These are phyloP conservation scores for Mormyrus proboscirostris DNA, from an alignment of 2,797 vertebrate species.

Conservation along the genomic window DNA sequence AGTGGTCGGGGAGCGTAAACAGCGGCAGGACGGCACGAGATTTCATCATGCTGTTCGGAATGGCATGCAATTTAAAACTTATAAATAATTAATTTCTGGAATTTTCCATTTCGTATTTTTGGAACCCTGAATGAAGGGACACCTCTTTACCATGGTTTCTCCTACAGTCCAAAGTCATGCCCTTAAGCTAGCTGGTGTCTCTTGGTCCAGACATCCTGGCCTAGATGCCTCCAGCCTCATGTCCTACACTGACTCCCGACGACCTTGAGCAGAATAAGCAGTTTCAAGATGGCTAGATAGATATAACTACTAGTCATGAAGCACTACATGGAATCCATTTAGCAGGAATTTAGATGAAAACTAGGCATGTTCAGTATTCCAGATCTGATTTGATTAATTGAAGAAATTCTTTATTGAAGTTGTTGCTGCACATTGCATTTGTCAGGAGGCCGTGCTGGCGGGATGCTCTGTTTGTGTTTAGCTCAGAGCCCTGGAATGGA, in stretches of 20 bases:
- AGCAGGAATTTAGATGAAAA: neutral
- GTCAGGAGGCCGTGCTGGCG: neutral
- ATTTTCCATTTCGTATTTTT: neutral
- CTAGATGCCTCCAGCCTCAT: neutral
- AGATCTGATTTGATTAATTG: neutral
- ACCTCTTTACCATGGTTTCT: neutral
- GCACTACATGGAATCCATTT: neutral
- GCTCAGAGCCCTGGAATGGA: neutral
- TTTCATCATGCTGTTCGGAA: neutral
- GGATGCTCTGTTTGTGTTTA: neutral
- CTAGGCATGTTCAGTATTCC: neutral
- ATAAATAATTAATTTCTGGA: neutral
- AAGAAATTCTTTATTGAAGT: neutral
- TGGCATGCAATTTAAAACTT: neutral
- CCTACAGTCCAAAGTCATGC: neutral
- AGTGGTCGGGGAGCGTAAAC: neutral
- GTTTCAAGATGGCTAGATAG: neutral
- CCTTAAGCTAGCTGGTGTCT: neutral
- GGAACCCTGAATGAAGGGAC: neutral
- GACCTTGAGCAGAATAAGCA: neutral
- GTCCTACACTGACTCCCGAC: neutral
- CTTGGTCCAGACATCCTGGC: neutral
- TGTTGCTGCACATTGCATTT: neutral
- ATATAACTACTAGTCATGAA: neutral
- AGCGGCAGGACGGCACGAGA: neutral